phyloP scores from a whole-genome alignment of 2,888 invertebrate genomes.

The Heliconius ismenius region DNA sequence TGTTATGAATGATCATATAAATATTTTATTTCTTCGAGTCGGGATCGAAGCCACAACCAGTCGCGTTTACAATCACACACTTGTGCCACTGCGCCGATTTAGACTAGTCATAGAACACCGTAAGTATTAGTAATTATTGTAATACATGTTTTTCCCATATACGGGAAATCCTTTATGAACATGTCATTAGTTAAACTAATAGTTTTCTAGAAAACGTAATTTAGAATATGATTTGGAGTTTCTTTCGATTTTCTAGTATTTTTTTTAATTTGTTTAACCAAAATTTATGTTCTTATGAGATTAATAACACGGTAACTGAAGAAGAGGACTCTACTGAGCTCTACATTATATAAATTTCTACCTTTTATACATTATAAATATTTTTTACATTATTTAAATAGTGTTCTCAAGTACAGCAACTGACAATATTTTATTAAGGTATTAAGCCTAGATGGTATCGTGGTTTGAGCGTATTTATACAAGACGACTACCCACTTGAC shows the following conservation, averaged over 20 bases:
- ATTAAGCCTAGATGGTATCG: neutral
- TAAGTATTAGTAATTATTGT: slow-evolving; percentile 1
- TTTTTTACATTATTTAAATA: neutral
- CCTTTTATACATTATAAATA: neutral
- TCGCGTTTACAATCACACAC: neutral
- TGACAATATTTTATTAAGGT: neutral
- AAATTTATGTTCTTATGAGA: neutral
- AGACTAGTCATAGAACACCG: neutral
- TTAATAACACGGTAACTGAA: neutral
- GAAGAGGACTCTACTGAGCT: neutral
- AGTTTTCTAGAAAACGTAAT: neutral
- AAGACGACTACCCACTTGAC: slow-evolving; percentile 12
- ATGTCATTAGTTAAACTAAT: neutral
- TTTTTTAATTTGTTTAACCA: no score
- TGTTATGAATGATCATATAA: no score
- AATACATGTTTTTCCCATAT: neutral
- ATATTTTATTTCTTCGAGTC: no score
- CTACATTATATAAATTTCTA: neutral
- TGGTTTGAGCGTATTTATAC: slow-evolving; percentile 6
- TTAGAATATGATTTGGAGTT: neutral
- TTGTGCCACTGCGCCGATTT: neutral
- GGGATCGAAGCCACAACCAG: no score
- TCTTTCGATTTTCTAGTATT: no score
- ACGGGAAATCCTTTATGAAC: neutral
- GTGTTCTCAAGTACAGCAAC: neutral